These are phyloP conservation scores for Ahaetulla prasina DNA, from an alignment of 2,113 vertebrate species.

Conservation along the genomic window DNA sequence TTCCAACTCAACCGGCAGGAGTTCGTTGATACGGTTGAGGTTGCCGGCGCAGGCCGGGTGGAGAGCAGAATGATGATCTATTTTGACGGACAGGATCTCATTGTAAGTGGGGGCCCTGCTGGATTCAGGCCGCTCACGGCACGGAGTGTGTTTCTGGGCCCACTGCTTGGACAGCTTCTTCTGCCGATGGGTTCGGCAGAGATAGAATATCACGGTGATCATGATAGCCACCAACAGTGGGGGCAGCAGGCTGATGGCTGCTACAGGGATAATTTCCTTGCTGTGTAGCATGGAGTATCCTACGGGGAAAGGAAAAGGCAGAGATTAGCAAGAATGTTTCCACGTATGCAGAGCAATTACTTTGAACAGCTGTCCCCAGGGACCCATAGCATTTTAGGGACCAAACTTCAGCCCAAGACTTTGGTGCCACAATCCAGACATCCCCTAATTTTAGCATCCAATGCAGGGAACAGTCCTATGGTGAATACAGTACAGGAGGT, in stretches of 20 bases:
- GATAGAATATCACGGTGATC: conserved; percentile 74
- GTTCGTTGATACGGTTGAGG: conserved; percentile 63
- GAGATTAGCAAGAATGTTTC: neutral
- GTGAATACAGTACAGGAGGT: neutral
- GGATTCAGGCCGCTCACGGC: conserved; percentile 44
- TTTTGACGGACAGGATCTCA: conserved; percentile 56
- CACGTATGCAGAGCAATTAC: neutral
- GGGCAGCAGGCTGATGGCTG: conserved; percentile 82
- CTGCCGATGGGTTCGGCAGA: conserved; percentile 77
- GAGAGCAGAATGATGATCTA: conserved; percentile 14
- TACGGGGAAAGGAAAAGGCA: conserved; percentile 51
- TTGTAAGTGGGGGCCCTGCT: conserved; percentile 37
- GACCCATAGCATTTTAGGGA: neutral
- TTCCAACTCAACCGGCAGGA: conserved; percentile 82
- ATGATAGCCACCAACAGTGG: conserved; percentile 76
- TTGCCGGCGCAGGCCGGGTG: conserved; percentile 51
- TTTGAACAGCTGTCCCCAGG: neutral
- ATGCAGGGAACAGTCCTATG: neutral
- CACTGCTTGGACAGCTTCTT: conserved; percentile 72
- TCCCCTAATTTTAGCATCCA: neutral
- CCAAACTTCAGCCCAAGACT: neutral
- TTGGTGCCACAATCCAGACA: neutral
- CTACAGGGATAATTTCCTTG: conserved; percentile 82
- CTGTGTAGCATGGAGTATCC: conserved; percentile 80
- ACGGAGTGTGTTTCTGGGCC: conserved; percentile 64